A percentile compares a stretch with the other conserved stretches of the same genome.
These are phyloP conservation scores for Etheostoma spectabile DNA, from an alignment of 2,113 vertebrate genomes.

Conservation along the genomic window DNA sequence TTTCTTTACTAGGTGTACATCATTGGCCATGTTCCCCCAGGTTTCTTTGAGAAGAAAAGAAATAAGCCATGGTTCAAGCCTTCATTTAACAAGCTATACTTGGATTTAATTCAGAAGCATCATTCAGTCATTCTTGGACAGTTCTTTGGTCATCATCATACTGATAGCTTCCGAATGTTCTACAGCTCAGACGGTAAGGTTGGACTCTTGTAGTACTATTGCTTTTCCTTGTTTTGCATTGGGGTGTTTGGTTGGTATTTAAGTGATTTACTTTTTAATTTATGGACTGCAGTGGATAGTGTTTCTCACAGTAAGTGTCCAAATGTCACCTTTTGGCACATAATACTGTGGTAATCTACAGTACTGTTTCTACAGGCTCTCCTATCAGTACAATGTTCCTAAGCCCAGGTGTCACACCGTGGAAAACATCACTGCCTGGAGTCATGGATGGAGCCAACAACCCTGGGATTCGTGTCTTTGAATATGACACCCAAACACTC, in stretches of 20 bases:
- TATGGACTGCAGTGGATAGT: not conserved
- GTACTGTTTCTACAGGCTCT: slow-evolving; percentile 71
- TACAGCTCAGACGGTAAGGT: slow-evolving; percentile 86
- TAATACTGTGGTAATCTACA: slow-evolving; percentile 5
- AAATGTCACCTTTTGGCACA: not conserved
- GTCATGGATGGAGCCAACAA: slow-evolving; percentile 95
- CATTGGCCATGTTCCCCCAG: slow-evolving; percentile 92
- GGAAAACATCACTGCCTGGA: slow-evolving; percentile 94
- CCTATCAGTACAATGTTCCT: slow-evolving; percentile 92
- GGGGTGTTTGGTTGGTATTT: not conserved
- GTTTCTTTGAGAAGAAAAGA: slow-evolving; percentile 95
- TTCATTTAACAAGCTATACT: slow-evolving; percentile 86
- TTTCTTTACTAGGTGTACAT: slow-evolving; percentile 87
- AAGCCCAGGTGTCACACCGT: slow-evolving; percentile 92
- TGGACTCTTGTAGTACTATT: not conserved
- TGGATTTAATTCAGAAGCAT: slow-evolving; percentile 87
- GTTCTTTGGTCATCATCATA: slow-evolving; percentile 98
- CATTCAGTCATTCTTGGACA: slow-evolving; percentile 89
- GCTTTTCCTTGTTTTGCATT: not conserved
- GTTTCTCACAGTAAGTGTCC: not conserved
- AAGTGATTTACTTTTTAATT: not conserved
- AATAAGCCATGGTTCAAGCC: slow-evolving; percentile 88
- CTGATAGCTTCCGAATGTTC: slow-evolving; percentile 94
- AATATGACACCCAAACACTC: slow-evolving; percentile 89
- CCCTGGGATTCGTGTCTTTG: slow-evolving; percentile 91